A percentile compares a stretch with the other conserved stretches of the same genome.
Conservation (phyloP, 2,797 vertebrate genomes). For the Tinamus major region DNA sequence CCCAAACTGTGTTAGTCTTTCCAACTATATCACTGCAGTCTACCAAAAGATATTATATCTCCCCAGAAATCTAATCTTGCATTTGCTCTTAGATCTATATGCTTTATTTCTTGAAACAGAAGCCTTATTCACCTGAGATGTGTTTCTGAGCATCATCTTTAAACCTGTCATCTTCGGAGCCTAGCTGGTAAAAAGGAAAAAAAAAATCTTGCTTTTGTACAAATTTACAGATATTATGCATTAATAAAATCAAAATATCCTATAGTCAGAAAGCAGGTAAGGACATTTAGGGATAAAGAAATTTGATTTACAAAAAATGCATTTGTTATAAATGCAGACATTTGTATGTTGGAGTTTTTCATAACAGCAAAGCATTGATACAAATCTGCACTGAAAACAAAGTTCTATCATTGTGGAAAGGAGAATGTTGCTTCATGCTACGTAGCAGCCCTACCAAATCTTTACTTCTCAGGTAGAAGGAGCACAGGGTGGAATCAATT, state of each 20-base stretch:
- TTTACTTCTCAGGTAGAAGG: background rate
- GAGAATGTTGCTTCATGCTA: accelerated
- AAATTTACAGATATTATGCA: conserved; percentile 2
- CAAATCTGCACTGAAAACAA: background rate
- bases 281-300: conserved; percentile 32
- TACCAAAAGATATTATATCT: background rate
- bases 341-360: background rate
- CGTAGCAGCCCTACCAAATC: background rate
- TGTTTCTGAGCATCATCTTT: background rate
- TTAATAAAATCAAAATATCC: conserved; percentile 30
- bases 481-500: background rate
- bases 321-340: background rate
- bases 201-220: background rate
- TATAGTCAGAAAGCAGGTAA: background rate
- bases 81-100: background rate
- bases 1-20: background rate
- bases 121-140: background rate
- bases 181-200: background rate
- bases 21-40: background rate
- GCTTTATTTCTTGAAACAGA: background rate
- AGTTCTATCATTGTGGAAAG: background rate
- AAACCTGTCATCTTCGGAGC: background rate
- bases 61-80: background rate
- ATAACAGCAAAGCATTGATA: background rate
- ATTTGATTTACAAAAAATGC: background rate